A percentile compares a stretch with the other conserved stretches of the same genome.
Conservation (phyloP, 2,797 vertebrate genomes). For the Leptatherina wallacei region DNA sequence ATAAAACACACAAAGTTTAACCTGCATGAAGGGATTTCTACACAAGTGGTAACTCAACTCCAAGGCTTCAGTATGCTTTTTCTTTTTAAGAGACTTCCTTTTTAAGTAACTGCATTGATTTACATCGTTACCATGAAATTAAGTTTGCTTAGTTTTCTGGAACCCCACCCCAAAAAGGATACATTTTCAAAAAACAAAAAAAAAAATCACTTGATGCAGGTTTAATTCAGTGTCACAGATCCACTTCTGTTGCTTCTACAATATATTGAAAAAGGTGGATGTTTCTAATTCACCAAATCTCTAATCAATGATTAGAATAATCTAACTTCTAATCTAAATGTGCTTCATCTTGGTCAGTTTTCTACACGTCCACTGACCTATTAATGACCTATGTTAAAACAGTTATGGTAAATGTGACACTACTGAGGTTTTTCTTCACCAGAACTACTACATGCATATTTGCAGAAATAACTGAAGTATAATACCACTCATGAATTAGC, state of each 20-base stretch:
- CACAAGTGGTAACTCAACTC: not conserved
- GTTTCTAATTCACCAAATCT: conserved; percentile 4
- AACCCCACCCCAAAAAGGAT: not conserved
- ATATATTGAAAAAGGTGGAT: not conserved
- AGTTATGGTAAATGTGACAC: not conserved
- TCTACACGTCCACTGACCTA: conserved; percentile 14
- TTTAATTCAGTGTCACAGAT: not conserved
- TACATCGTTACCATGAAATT: not conserved
- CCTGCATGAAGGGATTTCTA: conserved; percentile 14
- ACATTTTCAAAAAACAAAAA: not conserved
- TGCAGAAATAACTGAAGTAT: not conserved
- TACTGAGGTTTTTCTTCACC: conserved; percentile 45
- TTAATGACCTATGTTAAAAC: conserved; percentile 10
- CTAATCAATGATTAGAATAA: not conserved
- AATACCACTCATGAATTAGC: not conserved
- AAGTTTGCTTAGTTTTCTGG: not conserved
- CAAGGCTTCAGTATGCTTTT: not conserved
- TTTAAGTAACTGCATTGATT: not conserved
- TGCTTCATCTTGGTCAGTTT: not conserved
- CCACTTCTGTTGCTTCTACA: not conserved
- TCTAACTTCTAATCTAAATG: conserved; percentile 8
- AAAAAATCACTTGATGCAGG: conserved; percentile 6
- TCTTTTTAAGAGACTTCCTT: not conserved
- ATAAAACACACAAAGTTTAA: conserved; percentile 8
- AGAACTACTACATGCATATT: conserved; percentile 5